phyloP scores from a whole-genome alignment of 2,797 vertebrate species.

The Lacerta agilis region DNA sequence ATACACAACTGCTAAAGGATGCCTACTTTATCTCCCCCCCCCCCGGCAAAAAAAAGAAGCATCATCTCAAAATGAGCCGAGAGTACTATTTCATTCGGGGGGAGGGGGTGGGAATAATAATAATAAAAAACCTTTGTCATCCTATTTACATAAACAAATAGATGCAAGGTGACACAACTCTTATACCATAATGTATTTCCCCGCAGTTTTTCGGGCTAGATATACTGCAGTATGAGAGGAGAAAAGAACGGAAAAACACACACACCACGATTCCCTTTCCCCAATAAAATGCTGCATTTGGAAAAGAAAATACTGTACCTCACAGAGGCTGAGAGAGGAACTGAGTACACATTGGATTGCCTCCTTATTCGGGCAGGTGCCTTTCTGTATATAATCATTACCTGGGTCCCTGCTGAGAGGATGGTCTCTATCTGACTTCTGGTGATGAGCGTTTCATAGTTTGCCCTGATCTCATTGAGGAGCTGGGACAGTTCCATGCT shows the following conservation, averaged over 20 bases:
- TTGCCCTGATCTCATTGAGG: constrained; percentile 87
- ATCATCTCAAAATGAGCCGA: constrained; percentile 35
- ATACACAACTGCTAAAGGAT: constrained; percentile 39
- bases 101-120: neutral
- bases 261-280: constrained; percentile 67
- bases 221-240: constrained; percentile 59
- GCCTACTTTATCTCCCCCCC: constrained; percentile 37
- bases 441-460: constrained; percentile 83
- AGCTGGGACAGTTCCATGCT: constrained; percentile 92
- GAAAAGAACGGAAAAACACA: neutral
- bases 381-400: constrained; percentile 77
- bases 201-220: constrained; percentile 28
- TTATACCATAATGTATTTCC: constrained; percentile 30
- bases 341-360: constrained; percentile 71
- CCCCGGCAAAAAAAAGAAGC: neutral
- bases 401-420: constrained; percentile 83
- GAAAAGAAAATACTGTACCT: constrained; percentile 79
- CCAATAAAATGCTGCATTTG: constrained; percentile 74
- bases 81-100: constrained; percentile 50
- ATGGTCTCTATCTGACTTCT: constrained; percentile 78
- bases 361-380: constrained; percentile 76
- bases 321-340: constrained; percentile 78
- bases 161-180: constrained; percentile 34
- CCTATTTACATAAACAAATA: constrained; percentile 35
- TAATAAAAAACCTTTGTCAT: constrained; percentile 7